These are phyloP conservation scores for Asbolus verrucosus DNA, from an alignment of 1,140 invertebrate genomes.

Conservation along the genomic window DNA sequence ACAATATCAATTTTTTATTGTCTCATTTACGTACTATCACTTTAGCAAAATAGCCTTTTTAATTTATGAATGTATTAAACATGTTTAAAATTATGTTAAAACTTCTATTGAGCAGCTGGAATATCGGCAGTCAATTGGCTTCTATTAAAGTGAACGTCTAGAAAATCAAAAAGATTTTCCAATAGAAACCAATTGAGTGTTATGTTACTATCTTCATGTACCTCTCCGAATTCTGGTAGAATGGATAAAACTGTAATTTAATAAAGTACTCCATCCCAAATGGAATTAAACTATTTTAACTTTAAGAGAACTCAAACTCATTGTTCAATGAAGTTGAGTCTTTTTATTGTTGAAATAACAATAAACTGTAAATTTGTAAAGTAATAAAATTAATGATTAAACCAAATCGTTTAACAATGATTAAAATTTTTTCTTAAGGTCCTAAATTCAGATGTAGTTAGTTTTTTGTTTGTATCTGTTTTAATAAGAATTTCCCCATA, in stretches of 20 bases:
- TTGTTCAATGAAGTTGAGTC: neutral
- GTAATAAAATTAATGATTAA: conserved; percentile 37
- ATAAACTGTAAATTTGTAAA: conserved; percentile 37
- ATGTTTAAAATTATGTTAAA: neutral
- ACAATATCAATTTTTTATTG: too few species aligned
- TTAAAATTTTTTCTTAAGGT: conserved; percentile 1
- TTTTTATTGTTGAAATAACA: conserved; percentile 19
- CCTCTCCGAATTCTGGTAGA: conserved; percentile 4
- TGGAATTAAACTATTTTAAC: conserved; percentile 24
- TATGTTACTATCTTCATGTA: conserved; percentile 13
- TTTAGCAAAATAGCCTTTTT: conserved; percentile 4
- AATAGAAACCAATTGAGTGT: conserved; percentile 1
- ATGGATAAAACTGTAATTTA: conserved; percentile 7
- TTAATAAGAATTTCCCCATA: too few species aligned
- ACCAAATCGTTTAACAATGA: conserved; percentile 24
- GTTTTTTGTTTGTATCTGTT: too few species aligned
- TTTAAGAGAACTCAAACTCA: conserved; percentile 23
- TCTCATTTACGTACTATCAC: neutral
- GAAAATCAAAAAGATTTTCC: too few species aligned
- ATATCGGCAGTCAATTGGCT: too few species aligned
- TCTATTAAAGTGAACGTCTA: too few species aligned
- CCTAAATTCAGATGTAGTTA: too few species aligned
- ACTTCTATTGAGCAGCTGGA: neutral
- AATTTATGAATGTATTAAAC: neutral
- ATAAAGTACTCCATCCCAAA: conserved; percentile 27